Evolutionary conservation across 1,140 invertebrate genomes (phyloP), one percentile per base, ranked within the genome.

Genomic region (Alviniconcha marisindica): DNA sequence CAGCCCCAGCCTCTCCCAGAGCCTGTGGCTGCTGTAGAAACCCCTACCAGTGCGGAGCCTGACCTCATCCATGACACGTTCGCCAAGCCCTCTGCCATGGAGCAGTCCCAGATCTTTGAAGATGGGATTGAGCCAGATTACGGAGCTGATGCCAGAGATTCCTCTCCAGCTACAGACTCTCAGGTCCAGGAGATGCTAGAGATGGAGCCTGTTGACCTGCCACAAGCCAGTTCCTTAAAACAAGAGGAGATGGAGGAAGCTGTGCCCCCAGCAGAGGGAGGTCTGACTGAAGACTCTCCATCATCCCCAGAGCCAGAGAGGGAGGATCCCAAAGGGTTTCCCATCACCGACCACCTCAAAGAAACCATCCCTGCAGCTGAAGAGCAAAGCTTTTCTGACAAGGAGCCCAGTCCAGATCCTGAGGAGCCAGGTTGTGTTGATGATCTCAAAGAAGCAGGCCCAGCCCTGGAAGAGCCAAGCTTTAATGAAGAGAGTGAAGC

Each of bases 1-100:
- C 87, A 95, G 92, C 89, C 90, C 79, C 87, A 91, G 82, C 83
- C 94, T 81, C 73, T 92, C 28, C 90, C 91, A 82, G 90, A 91
- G 81, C 91, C 90, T 71, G 83, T 88, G 92, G 88, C 83, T 44
- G 89, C 94, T 92, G 84, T 83, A 92, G 94, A 93, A 81, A 89
- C 86, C 56, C 79, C 82, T 24, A 82, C 93, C 92, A 83, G 82
- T 36, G 85, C 86, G 33, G 90, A 89, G 76, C 84, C 88, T 69
- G 87, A 88, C 80, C 48, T 87, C n/a, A 85, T 89, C 33, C 88
- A 86, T 51, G 88, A 89, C 33, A 84, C 77, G 71, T 82, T 86
- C 24, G 83, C 74, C 89, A 63, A 92, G 91, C 42, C 60, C 0
- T 33, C 63, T 10, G 63, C 31, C 28, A 66, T 66, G 63, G 63